These are phyloP conservation scores for Lepeophtheirus salmonis DNA, from an alignment of 1,140 invertebrate genomes.

Conservation along the genomic window DNA sequence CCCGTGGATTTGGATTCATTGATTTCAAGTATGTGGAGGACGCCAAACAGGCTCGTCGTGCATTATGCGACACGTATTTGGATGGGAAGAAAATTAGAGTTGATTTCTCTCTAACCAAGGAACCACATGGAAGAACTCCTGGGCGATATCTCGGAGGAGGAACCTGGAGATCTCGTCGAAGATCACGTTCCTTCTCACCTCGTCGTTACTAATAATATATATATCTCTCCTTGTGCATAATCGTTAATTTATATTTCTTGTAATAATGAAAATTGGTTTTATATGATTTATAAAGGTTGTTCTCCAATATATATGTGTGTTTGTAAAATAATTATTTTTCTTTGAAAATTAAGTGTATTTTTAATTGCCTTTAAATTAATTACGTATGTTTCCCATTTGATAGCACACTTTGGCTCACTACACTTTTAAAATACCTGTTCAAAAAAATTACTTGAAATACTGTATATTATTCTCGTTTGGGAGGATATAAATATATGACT, in stretches of 20 bases:
- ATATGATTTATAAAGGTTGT: no score
- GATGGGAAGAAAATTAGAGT: slow-evolving; percentile 9
- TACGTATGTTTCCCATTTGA: no score
- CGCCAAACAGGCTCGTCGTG: not conserved
- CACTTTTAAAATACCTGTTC: no score
- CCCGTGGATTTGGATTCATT: slow-evolving; percentile 4
- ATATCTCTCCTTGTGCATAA: no score
- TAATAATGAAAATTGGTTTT: not conserved
- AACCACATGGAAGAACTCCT: slow-evolving; percentile 8
- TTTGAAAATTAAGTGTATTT: no score
- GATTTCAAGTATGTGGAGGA: not conserved
- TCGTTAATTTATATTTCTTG: not conserved
- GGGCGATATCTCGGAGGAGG: slow-evolving; percentile 4
- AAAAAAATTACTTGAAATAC: no score
- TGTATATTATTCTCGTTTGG: no score
- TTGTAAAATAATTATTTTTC: no score
- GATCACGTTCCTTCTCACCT: not conserved
- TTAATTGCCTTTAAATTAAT: no score
- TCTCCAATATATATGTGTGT: no score
- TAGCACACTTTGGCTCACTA: no score
- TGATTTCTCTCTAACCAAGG: not conserved
- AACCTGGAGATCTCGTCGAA: not conserved
- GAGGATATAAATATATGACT: no score
- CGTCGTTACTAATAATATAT: not conserved
- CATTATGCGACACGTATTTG: slow-evolving; percentile 3